A percentile compares a stretch with the other conserved stretches of the same genome.
Evolutionary conservation across 2,888 invertebrate species (phyloP).

Genomic region (Oligia latruncula): DNA sequence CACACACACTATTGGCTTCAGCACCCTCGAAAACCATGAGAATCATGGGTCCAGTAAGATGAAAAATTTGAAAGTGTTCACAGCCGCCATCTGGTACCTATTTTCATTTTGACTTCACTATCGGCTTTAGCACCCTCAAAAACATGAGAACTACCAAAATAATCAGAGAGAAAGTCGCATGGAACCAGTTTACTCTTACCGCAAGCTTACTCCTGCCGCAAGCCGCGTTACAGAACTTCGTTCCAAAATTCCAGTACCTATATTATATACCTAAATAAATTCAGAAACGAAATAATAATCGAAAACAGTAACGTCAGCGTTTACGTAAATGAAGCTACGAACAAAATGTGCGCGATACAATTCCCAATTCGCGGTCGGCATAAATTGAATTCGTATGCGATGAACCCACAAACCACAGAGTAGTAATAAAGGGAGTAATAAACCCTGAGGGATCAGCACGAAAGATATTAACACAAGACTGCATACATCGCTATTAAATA

Average conservation of each 20-base stretch:
- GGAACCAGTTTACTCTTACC: background rate
- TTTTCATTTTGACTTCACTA: background rate
- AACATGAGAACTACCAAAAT: background rate
- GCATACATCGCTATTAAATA: background rate
- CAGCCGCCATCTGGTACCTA: too few species aligned
- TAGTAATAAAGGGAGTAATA: slow-evolving; percentile 21
- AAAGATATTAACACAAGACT: background rate
- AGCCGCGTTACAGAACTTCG: background rate
- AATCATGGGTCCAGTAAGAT: too few species aligned
- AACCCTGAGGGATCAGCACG: background rate
- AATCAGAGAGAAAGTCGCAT: too few species aligned
- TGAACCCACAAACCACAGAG: slow-evolving; percentile 66
- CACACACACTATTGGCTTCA: too few species aligned
- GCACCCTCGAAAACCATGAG: too few species aligned
- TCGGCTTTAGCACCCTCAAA: background rate
- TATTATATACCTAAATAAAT: slow-evolving; percentile 21
- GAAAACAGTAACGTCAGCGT: slow-evolving; percentile 70
- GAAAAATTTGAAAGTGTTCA: too few species aligned
- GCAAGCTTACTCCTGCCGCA: background rate
- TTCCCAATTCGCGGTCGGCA: slow-evolving; percentile 71
- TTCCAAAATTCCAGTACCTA: background rate
- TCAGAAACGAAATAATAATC: slow-evolving; percentile 55
- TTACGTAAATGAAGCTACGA: slow-evolving; percentile 66
- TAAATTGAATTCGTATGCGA: slow-evolving; percentile 73
- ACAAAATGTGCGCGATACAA: slow-evolving; percentile 71